These are phyloP conservation scores for Cephalopterus ornatus DNA, from an alignment of 2,113 vertebrate species.

Conservation along the genomic window DNA sequence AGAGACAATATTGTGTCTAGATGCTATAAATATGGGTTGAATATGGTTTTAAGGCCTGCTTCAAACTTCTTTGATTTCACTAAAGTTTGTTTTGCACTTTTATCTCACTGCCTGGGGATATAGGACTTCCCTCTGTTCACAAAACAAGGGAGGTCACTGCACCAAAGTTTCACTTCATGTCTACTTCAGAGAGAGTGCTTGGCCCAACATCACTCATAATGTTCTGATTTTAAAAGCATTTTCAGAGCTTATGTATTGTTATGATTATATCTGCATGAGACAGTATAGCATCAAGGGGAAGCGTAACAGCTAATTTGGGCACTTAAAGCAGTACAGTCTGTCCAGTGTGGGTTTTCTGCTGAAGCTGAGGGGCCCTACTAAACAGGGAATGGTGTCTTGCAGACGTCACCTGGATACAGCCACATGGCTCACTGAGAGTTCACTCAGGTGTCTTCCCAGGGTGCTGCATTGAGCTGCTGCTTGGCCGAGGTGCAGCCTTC, in stretches of 20 bases:
- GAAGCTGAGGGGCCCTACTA: background rate
- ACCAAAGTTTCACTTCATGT: background rate
- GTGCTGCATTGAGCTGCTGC: fast-evolving
- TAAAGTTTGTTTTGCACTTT: background rate
- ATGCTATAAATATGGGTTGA: background rate
- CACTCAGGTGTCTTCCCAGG: background rate
- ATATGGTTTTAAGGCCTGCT: background rate
- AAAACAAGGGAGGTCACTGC: background rate
- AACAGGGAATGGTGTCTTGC: background rate
- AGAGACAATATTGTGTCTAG: background rate
- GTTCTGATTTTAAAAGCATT: background rate
- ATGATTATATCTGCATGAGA: background rate
- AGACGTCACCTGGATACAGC: background rate
- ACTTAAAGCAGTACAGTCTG: background rate
- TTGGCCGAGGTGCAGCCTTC: background rate
- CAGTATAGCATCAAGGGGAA: background rate
- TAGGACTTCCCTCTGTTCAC: background rate
- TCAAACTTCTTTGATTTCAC: background rate
- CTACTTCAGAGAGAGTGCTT: background rate
- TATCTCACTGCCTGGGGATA: background rate
- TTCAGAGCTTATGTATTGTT: background rate
- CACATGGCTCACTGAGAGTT: fast-evolving
- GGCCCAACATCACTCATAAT: background rate
- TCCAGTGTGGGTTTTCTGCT: background rate
- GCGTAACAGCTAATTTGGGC: background rate